Evolutionary conservation across 2,888 invertebrate genomes (phyloP).

Genomic region (Caenorhabditis virilis): DNA sequence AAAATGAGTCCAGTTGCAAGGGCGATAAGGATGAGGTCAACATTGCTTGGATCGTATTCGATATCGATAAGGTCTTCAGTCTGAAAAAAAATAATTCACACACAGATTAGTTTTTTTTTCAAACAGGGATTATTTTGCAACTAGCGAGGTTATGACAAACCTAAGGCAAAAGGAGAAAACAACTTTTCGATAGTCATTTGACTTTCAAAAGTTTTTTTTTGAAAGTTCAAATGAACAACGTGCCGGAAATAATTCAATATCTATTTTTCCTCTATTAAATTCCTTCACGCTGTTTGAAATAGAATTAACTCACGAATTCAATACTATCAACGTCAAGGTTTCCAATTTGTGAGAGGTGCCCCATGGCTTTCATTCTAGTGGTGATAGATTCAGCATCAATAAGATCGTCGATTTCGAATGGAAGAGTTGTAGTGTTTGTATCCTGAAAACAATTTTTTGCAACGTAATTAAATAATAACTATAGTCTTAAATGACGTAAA

Average conservation of each 20-base stretch:
- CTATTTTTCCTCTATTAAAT: neutral
- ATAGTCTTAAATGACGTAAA: neutral
- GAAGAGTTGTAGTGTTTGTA: constrained; percentile 37
- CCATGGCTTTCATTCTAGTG: constrained; percentile 56
- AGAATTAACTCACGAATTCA: constrained; percentile 49
- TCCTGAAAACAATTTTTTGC: constrained; percentile 3
- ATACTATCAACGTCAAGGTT: constrained; percentile 56
- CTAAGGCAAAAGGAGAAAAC: no score
- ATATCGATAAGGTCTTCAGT: constrained; percentile 50
- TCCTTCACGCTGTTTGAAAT: no score
- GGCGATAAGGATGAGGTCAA: constrained; percentile 51
- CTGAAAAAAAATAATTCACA: constrained; percentile 46
- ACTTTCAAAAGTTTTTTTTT: neutral
- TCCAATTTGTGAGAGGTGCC: constrained; percentile 50
- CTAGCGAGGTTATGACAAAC: no score
- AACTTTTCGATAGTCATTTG: neutral
- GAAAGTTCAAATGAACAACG: neutral
- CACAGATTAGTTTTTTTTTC: no score
- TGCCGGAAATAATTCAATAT: neutral
- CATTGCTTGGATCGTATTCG: constrained; percentile 58
- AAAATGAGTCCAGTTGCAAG: constrained; percentile 21
- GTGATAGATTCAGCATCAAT: constrained; percentile 46
- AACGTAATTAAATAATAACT: neutral
- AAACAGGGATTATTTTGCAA: no score
- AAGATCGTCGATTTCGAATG: constrained; percentile 46